Base-by-base conservation (phyloP, 2,113 vertebrate genomes). In the Chloropsis hardwickii region DNA sequence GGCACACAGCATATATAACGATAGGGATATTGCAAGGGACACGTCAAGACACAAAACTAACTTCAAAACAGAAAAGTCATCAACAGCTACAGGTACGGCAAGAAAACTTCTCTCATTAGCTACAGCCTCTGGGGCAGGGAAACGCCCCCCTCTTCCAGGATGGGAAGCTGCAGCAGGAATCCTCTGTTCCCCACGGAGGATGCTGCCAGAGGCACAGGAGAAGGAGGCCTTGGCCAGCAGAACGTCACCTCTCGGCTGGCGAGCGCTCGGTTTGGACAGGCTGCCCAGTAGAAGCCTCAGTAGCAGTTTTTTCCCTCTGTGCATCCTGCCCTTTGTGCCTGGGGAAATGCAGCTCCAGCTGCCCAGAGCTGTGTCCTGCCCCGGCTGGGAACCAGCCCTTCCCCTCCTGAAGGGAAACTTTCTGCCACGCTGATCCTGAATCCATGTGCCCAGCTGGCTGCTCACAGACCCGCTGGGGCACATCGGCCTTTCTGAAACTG, bases 1-100 rank as follows among this genome's bases (percentile, higher is more conserved):
- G 98, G 98, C 98, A 98, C 98, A 98, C 98, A 96, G 98, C 98
- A 98, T 98, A 98, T 98, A 98, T 98, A 98, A 98, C 97, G 98
- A 98, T 98, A 98, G 98, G 98, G 98, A 98, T 98, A 98, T 98
- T 98, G 98, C 98, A 98, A 98, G 98, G 98, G 98, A 98, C 98
- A 98, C 97, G 98, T 98, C 98, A 98, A 98, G 98, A 98, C 98
- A 98, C 98, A 98, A 3, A 98, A 97, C 98, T 96, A 89, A 97
- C 98, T 98, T 98, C 97, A 98, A 98, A 98, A 98, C 98, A 98
- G 97, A 98, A 98, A 98, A 98, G 98, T 98, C 90, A 97, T 97
- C 98, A 98, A 98, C 97, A 98, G 98, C 98, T 98, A 98, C 97
- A 98, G 98, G 98, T 97, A 98, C 22, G 98, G 97, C 96, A 98